Percentiles rank a stretch among this genome's conserved stretches.
Evolutionary conservation across 2,888 invertebrate species (phyloP).

Genomic region (Drosophila mayaguana): DNA sequence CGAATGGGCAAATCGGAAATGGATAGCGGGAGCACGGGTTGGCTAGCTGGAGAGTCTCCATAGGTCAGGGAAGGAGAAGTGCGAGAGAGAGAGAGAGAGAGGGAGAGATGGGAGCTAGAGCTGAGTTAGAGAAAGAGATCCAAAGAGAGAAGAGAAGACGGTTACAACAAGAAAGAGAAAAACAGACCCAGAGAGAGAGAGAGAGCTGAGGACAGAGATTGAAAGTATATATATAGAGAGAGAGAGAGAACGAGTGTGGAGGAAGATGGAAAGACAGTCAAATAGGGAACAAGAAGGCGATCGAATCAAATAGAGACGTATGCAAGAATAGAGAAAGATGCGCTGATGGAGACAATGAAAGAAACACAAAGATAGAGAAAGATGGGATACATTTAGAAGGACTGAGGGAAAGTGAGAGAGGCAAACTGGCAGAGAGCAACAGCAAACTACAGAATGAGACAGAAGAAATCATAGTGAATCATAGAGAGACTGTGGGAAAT

Average conservation of each 20-base stretch:
- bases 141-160: neutral
- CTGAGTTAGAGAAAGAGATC: neutral
- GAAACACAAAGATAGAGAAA: neutral
- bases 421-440: fast-evolving
- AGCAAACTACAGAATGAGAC: neutral
- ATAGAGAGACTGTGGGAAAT: too few species aligned
- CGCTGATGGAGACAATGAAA: neutral
- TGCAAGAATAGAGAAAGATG: neutral
- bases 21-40: neutral
- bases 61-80: too few species aligned
- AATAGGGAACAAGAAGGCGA: too few species aligned
- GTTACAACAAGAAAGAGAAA: neutral
- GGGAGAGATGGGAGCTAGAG: too few species aligned
- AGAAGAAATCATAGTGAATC: too few species aligned
- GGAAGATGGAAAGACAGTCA: neutral
- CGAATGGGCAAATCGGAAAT: neutral
- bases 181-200: neutral
- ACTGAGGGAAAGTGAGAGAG: neutral
- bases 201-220: neutral
- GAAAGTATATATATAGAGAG: too few species aligned
- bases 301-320: too few species aligned
- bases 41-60: neutral
- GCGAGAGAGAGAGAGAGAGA: neutral
- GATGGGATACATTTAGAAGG: too few species aligned
- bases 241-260: neutral